Evolutionary conservation across 1,140 invertebrate genomes (phyloP).

Genomic region (Belonocnema kinseyi): DNA sequence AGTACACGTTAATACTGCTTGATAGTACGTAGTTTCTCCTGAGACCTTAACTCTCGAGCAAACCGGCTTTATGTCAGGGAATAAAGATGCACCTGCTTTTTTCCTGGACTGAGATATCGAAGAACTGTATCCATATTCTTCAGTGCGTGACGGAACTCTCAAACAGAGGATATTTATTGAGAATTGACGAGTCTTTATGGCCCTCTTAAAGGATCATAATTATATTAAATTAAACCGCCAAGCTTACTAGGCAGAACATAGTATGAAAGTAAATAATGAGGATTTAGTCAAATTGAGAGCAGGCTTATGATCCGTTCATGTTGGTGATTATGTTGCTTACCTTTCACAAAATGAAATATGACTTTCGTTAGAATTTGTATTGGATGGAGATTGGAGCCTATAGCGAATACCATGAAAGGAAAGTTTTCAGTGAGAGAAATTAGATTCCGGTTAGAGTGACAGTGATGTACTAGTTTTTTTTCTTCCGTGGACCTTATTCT

Average conservation of each 20-base stretch:
- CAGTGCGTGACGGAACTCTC: constrained; percentile 20
- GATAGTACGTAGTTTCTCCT: constrained; percentile 38
- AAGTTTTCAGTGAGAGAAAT: too few species aligned
- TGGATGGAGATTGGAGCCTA: too few species aligned
- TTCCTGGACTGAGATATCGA: constrained; percentile 51
- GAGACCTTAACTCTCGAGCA: constrained; percentile 48
- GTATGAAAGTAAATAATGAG: neutral
- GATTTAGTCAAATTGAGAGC: neutral
- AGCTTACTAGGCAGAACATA: neutral
- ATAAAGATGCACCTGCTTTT: constrained; percentile 59
- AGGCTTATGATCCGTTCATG: neutral
- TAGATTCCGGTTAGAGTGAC: too few species aligned
- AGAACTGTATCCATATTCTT: constrained; percentile 31
- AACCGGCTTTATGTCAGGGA: constrained; percentile 54
- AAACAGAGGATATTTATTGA: neutral
- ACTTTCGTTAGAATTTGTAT: neutral
- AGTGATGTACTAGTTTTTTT: too few species aligned
- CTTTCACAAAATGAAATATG: neutral
- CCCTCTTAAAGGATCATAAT: neutral
- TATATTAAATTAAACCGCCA: neutral
- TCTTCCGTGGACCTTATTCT: too few species aligned
- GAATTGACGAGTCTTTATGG: constrained; percentile 1
- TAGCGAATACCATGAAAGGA: too few species aligned
- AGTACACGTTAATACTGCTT: constrained; percentile 46
- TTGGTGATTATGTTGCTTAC: neutral